These are phyloP conservation scores for Anableps anableps DNA, from an alignment of 2,797 vertebrate genomes.

Conservation along the genomic window DNA sequence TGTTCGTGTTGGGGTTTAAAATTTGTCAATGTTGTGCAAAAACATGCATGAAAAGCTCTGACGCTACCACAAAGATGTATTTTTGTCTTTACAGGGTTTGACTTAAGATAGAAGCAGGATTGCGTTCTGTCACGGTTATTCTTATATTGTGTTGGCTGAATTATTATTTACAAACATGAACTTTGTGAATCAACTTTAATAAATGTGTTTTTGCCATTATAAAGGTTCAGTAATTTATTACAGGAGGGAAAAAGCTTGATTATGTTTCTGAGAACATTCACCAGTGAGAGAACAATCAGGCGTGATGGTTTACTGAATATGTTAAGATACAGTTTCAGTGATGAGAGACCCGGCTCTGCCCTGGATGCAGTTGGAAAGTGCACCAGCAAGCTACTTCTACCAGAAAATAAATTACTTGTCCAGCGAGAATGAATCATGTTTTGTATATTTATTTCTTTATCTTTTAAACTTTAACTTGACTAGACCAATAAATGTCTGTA, in stretches of 20 bases:
- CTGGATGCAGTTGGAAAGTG: too few species aligned
- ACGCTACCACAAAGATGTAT: not conserved
- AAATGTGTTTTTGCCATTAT: not conserved
- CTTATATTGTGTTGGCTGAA: too few species aligned
- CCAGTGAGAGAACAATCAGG: not conserved
- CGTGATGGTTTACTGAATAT: conserved; percentile 15
- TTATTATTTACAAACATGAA: not conserved
- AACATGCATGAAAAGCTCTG: not conserved
- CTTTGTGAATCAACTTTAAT: not conserved
- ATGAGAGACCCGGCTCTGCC: too few species aligned
- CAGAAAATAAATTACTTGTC: too few species aligned
- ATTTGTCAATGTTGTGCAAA: not conserved
- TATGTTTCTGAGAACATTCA: not conserved
- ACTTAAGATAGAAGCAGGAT: not conserved
- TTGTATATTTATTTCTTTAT: too few species aligned
- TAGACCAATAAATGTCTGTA: too few species aligned
- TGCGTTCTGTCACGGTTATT: too few species aligned
- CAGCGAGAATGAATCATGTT: too few species aligned
- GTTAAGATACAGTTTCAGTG: not conserved
- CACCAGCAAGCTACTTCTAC: too few species aligned
- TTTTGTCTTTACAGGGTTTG: not conserved
- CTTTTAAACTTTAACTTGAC: too few species aligned
- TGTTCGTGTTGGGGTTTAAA: too few species aligned
- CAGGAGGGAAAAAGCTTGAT: not conserved
- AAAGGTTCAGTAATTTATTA: not conserved